These are phyloP conservation scores for Spilarctia lutea DNA, from an alignment of 2,888 invertebrate genomes.

Conservation along the genomic window DNA sequence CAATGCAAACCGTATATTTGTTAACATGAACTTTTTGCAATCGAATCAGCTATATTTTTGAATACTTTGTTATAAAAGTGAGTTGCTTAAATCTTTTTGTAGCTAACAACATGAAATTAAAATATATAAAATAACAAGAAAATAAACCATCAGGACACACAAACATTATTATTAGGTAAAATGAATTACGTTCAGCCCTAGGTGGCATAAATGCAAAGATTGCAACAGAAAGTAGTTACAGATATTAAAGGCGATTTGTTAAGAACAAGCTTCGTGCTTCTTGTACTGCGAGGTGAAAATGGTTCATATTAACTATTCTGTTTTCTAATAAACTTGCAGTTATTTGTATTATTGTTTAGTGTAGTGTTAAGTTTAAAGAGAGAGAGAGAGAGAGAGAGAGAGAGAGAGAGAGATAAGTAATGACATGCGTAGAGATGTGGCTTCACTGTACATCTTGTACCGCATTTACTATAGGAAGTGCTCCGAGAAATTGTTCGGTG, in stretches of 20 bases:
- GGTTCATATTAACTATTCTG: conserved; percentile 47
- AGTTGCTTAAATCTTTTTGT: no score
- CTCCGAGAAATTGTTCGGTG: no score
- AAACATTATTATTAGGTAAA: conserved; percentile 45
- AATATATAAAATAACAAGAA: neutral
- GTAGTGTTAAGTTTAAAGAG: neutral
- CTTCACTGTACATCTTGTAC: no score
- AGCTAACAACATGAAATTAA: neutral
- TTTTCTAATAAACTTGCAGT: conserved; percentile 34
- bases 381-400: neutral
- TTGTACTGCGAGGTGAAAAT: conserved; percentile 36
- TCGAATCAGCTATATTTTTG: no score
- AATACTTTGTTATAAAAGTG: no score
- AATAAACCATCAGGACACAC: conserved; percentile 23
- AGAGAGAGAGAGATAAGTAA: no score
- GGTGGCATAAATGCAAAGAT: conserved; percentile 54
- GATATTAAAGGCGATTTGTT: conserved; percentile 61
- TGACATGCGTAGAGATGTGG: no score
- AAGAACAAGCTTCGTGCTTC: conserved; percentile 49
- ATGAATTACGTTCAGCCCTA: conserved; percentile 50
- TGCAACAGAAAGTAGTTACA: conserved; percentile 43
- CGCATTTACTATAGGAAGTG: no score
- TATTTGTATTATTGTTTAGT: conserved; percentile 19
- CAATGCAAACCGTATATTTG: no score
- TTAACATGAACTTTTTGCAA: neutral